Conservation (phyloP, 2,113 vertebrate genomes). For the Anarhynchus alexandrinus region DNA sequence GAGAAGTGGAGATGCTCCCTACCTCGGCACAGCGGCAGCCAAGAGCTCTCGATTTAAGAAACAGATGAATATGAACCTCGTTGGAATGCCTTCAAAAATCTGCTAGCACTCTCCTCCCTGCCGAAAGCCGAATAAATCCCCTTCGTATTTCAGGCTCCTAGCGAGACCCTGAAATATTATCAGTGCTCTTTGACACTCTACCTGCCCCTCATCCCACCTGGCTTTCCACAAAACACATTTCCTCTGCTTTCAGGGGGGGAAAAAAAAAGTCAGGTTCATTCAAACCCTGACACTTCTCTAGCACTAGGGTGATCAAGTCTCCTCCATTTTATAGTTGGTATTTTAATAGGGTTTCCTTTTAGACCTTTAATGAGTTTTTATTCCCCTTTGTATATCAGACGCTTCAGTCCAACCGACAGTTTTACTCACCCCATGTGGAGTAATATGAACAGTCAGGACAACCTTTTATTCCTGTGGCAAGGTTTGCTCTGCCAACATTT, state of each 20-base stretch:
- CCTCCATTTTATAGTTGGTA: conserved; percentile 6
- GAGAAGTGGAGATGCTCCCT: conserved; percentile 18
- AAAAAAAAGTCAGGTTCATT: not conserved
- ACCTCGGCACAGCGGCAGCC: not conserved
- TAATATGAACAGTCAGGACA: not conserved
- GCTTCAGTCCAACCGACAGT: conserved; percentile 15
- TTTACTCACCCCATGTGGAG: conserved; percentile 48
- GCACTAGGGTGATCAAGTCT: not conserved
- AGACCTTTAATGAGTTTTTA: conserved; percentile 32
- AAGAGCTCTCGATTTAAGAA: conserved; percentile 43
- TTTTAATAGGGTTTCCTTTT: conserved; percentile 55
- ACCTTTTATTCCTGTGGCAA: conserved; percentile 21
- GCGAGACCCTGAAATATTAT: conserved; percentile 39
- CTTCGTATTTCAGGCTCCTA: not conserved
- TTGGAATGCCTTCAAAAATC: conserved; percentile 59
- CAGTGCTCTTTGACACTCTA: conserved; percentile 30
- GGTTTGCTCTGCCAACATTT: conserved; percentile 8
- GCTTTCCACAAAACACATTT: conserved; percentile 22
- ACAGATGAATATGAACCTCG: conserved; percentile 9
- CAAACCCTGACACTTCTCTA: not conserved
- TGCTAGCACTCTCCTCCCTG: conserved; percentile 33
- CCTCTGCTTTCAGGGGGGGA: not conserved
- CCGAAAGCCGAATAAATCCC: not conserved
- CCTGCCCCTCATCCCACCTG: conserved; percentile 40
- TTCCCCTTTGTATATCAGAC: conserved; percentile 19